These are phyloP conservation scores for Ptychochromis oligacanthus DNA, from an alignment of 2,113 vertebrate genomes.

Conservation along the genomic window DNA sequence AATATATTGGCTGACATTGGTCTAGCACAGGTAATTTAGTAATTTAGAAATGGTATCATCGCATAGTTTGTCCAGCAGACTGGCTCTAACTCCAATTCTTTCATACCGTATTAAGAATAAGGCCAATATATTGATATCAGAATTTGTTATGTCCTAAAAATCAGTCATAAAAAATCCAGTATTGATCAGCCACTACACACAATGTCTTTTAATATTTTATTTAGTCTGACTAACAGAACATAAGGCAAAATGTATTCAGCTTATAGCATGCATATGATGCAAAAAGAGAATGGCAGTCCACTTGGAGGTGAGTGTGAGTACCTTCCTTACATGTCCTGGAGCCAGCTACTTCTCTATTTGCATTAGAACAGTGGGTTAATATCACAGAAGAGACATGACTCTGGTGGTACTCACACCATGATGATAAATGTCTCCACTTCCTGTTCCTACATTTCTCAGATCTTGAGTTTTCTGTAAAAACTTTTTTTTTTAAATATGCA, in stretches of 20 bases:
- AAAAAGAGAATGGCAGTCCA: background rate
- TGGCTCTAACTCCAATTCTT: background rate
- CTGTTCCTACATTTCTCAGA: conserved; percentile 4
- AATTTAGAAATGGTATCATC: background rate
- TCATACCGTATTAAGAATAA: background rate
- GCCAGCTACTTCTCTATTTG: background rate
- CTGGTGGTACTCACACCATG: conserved; percentile 57
- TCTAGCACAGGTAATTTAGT: background rate
- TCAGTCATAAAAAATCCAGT: too few relatives aligned
- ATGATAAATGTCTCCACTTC: conserved; percentile 28
- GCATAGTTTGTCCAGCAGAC: background rate
- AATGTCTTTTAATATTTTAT: background rate
- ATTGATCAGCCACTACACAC: too few relatives aligned
- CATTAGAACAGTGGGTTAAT: conserved; percentile 28
- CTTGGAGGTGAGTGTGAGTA: conserved; percentile 18
- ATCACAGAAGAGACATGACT: conserved; percentile 48
- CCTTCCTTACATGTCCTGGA: conserved; percentile 11
- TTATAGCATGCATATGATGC: background rate
- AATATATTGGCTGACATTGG: background rate
- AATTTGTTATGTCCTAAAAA: too few relatives aligned
- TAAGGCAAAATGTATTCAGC: background rate
- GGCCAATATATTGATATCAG: too few relatives aligned
- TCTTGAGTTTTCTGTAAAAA: conserved; percentile 9
- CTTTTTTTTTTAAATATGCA: conserved; percentile 7
- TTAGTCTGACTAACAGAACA: background rate